Evolutionary conservation across 2,888 invertebrate species (phyloP).

Genomic region (Argyresthia albistria): DNA sequence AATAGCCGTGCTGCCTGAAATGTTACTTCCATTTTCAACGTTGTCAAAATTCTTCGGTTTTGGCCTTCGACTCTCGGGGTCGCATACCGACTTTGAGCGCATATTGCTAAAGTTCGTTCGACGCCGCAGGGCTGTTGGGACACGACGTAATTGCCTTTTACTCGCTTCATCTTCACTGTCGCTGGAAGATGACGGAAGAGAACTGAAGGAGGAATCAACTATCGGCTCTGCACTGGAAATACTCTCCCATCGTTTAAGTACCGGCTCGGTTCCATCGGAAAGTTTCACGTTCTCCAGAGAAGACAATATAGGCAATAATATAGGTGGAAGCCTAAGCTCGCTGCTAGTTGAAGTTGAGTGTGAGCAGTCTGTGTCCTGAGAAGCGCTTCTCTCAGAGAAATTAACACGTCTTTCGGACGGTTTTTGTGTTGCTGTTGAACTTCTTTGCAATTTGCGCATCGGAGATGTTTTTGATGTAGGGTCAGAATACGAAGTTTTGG

Average conservation of each 20-base stretch:
- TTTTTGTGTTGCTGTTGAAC: constrained; percentile 52
- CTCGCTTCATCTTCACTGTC: constrained; percentile 59
- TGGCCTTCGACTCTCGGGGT: constrained; percentile 51
- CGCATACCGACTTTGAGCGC: constrained; percentile 64
- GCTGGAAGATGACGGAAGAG: constrained; percentile 64
- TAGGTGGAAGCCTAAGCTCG: constrained; percentile 79
- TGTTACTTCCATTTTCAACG: constrained; percentile 55
- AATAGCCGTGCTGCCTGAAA: constrained; percentile 52
- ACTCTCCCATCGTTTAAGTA: constrained; percentile 72
- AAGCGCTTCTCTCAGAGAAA: constrained; percentile 68
- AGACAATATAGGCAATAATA: constrained; percentile 78
- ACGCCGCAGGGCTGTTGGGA: constrained; percentile 48
- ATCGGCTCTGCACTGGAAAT: constrained; percentile 81
- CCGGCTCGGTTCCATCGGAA: constrained; percentile 45
- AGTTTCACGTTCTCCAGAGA: constrained; percentile 71
- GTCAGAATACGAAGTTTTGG: constrained; percentile 25
- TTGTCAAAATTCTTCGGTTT: constrained; percentile 46
- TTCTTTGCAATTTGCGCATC: constrained; percentile 45
- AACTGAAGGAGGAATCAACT: constrained; percentile 77
- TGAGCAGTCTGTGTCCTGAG: constrained; percentile 75
- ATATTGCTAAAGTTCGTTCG: constrained; percentile 52
- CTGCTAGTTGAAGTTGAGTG: constrained; percentile 73
- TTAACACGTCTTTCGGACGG: constrained; percentile 62
- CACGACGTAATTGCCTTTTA: constrained; percentile 44
- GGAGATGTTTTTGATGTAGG: constrained; percentile 25